Conservation (phyloP, 2,113 vertebrate genomes). For the Semnornis frantzii region DNA sequence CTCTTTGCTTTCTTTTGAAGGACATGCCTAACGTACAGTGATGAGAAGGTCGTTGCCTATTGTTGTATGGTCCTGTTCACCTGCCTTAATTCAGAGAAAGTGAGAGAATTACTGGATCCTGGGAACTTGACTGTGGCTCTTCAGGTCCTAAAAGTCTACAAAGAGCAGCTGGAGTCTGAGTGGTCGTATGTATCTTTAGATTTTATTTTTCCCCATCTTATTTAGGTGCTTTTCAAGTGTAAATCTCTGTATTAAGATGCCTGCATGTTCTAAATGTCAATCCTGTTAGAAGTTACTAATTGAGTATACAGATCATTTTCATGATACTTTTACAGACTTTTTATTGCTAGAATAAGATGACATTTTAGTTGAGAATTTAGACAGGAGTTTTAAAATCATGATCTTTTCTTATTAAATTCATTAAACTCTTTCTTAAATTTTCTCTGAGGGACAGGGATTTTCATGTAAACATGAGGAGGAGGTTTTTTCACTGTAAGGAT, state of each 20-base stretch:
- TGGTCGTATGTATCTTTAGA: constrained; percentile 87
- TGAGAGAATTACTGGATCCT: constrained; percentile 77
- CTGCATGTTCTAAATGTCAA: neutral
- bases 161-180: constrained; percentile 83
- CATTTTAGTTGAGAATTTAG: neutral
- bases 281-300: neutral
- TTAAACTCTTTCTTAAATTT: too few species aligned
- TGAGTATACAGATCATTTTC: neutral
- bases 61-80: constrained; percentile 91
- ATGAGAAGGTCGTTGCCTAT: constrained; percentile 85
- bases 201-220: neutral
- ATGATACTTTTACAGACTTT: neutral
- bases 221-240: neutral
- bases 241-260: neutral
- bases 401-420: neutral
- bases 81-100: constrained; percentile 83
- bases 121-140: constrained; percentile 78
- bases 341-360: neutral
- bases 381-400: neutral
- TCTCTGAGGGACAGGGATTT: too few species aligned
- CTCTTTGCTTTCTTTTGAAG: constrained; percentile 48
- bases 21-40: constrained; percentile 79
- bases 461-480: too few species aligned
- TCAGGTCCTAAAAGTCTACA: constrained; percentile 82
- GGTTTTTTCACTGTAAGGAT: too few species aligned